Conservation (phyloP, 2,797 vertebrate species). For the Aplochiton taeniatus region DNA sequence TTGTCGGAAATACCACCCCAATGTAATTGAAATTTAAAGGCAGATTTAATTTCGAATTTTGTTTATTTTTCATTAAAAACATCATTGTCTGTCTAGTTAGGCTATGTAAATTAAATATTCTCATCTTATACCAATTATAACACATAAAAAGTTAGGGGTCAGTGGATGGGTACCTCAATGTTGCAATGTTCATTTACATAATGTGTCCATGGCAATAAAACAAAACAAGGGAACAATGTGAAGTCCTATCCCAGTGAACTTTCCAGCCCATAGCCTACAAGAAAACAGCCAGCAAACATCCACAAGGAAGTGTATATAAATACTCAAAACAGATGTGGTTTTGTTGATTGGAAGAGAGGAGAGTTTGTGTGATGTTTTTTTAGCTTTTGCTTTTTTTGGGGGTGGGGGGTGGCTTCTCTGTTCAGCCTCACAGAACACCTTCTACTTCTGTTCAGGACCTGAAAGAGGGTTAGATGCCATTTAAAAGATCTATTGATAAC, state of each 20-base stretch:
- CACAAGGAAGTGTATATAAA: slow-evolving; percentile 61
- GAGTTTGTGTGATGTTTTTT: slow-evolving; percentile 68
- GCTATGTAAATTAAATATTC: too few species aligned
- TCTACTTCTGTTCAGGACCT: neutral
- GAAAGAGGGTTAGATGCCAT: too few species aligned
- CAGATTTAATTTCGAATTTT: too few species aligned
- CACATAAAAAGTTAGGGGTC: too few species aligned
- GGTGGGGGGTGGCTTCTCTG: slow-evolving; percentile 38
- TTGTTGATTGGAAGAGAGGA: slow-evolving; percentile 69
- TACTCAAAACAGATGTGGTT: slow-evolving; percentile 73
- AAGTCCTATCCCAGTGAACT: slow-evolving; percentile 71
- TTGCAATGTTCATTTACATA: slow-evolving; percentile 63
- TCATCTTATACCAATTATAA: too few species aligned
- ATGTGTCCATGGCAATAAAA: slow-evolving; percentile 72
- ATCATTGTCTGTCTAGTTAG: too few species aligned
- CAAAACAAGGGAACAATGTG: slow-evolving; percentile 66
- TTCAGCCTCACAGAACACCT: slow-evolving; percentile 27
- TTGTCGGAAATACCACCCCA: too few species aligned
- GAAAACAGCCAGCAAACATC: slow-evolving; percentile 68
- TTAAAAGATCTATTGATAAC: too few species aligned
- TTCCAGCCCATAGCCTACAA: slow-evolving; percentile 65
- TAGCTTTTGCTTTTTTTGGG: slow-evolving; percentile 57
- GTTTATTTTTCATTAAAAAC: too few species aligned
- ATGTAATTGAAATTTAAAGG: too few species aligned
- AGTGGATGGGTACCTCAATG: slow-evolving; percentile 24